These are phyloP conservation scores for Hydropsyche tenuis DNA, from an alignment of 1,140 invertebrate species.

Conservation along the genomic window DNA sequence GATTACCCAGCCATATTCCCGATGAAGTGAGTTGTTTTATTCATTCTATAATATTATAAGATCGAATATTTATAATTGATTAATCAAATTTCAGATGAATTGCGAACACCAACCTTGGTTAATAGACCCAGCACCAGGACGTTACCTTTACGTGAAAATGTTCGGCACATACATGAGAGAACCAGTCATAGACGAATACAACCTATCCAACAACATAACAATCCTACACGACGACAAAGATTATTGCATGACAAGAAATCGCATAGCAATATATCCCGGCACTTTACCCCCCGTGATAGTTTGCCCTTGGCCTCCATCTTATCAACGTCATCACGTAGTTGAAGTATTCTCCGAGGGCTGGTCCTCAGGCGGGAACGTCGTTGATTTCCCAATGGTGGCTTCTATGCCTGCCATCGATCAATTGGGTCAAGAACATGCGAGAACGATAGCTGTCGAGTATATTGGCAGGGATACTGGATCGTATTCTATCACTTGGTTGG, in stretches of 20 bases:
- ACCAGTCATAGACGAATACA: slow-evolving; percentile 61
- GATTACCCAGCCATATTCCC: slow-evolving; percentile 63
- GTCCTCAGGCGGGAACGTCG: slow-evolving; percentile 56
- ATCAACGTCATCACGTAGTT: slow-evolving; percentile 66
- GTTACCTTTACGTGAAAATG: slow-evolving; percentile 75
- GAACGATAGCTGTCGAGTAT: slow-evolving; percentile 78
- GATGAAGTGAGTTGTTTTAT: slow-evolving; percentile 67
- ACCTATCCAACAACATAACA: slow-evolving; percentile 60
- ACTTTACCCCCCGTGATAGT: slow-evolving; percentile 70
- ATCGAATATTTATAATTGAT: neutral
- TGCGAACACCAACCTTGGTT: slow-evolving; percentile 80
- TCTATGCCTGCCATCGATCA: slow-evolving; percentile 65
- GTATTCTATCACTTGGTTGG: slow-evolving; percentile 83
- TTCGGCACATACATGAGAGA: slow-evolving; percentile 68
- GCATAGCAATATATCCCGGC: slow-evolving; percentile 75
- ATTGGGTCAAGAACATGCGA: slow-evolving; percentile 67
- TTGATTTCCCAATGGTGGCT: slow-evolving; percentile 58
- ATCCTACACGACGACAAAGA: slow-evolving; percentile 60
- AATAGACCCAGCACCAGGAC: slow-evolving; percentile 74
- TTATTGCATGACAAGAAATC: slow-evolving; percentile 72
- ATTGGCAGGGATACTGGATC: slow-evolving; percentile 74
- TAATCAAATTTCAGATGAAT: slow-evolving; percentile 66
- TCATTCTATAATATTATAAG: neutral
- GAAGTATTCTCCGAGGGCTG: slow-evolving; percentile 87
- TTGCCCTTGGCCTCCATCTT: slow-evolving; percentile 70